Evolutionary conservation across 2,888 invertebrate species (phyloP).

Genomic region (Drosophila mulleri): DNA sequence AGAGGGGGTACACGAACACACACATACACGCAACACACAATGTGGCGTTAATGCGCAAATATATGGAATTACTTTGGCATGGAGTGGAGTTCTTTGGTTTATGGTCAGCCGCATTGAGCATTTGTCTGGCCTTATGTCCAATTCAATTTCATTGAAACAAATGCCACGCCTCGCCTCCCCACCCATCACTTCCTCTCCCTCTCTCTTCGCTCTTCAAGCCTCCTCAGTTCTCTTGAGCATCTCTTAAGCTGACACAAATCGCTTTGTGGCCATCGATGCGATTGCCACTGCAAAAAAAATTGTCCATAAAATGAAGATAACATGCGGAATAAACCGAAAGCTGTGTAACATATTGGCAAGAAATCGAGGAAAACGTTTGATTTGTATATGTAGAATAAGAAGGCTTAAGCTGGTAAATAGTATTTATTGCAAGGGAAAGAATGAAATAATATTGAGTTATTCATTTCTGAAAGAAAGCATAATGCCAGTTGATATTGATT

Average conservation of each 20-base stretch:
- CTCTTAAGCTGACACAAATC: constrained; percentile 50
- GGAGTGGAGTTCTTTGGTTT: constrained; percentile 29
- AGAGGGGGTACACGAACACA: not conserved
- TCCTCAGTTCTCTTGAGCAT: not conserved
- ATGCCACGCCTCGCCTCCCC: not conserved
- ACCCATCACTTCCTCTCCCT: too few relatives aligned
- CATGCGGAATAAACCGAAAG: not conserved
- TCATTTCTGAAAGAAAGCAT: not conserved
- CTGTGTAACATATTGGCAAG: not conserved
- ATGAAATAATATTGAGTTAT: not conserved
- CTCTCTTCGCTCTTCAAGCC: not conserved
- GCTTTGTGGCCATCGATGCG: constrained; percentile 45
- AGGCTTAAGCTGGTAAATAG: not conserved
- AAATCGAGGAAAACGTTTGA: constrained; percentile 1
- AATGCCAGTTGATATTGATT: not conserved
- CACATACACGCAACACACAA: constrained; percentile 26
- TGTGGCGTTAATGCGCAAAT: constrained; percentile 70
- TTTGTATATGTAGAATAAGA: not conserved
- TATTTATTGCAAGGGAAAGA: not conserved
- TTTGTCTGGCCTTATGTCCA: constrained; percentile 46
- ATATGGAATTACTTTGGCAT: constrained; percentile 41
- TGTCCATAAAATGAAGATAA: constrained; percentile 29
- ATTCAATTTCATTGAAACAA: constrained; percentile 65
- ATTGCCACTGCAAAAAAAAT: constrained; percentile 31
- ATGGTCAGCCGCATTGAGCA: constrained; percentile 40